Conservation (phyloP, 2,888 invertebrate species). For the Platycheirus rosarum region DNA sequence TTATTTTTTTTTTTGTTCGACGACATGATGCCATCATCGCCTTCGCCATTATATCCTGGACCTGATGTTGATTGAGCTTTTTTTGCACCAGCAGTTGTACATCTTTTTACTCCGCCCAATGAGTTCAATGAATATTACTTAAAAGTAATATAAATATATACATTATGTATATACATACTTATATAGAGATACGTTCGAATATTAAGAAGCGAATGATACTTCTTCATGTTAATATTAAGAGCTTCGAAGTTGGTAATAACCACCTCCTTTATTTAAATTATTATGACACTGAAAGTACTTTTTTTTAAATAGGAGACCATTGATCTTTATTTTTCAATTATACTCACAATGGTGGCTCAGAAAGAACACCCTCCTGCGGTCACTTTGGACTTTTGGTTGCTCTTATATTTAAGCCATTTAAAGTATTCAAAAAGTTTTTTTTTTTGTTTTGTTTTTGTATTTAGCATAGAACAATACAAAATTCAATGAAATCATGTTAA, state of each 20-base stretch:
- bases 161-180: not conserved
- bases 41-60: slow-evolving; percentile 35
- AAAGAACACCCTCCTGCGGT: too few relatives aligned
- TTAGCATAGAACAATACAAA: too few relatives aligned
- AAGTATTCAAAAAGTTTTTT: too few relatives aligned
- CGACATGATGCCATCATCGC: slow-evolving; percentile 12
- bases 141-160: slow-evolving; percentile 31
- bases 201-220: slow-evolving; percentile 22
- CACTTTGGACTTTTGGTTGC: too few relatives aligned
- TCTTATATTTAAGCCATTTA: too few relatives aligned
- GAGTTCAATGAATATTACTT: slow-evolving; percentile 50
- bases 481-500: too few relatives aligned
- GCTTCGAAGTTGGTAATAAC: slow-evolving; percentile 13
- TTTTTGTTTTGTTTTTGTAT: too few relatives aligned
- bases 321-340: slow-evolving; percentile 19
- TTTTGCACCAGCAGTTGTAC: slow-evolving; percentile 47
- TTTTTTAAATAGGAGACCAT: too few relatives aligned
- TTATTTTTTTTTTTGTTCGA: slow-evolving; percentile 14
- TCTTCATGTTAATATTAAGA: slow-evolving; percentile 28
- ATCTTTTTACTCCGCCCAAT: slow-evolving; percentile 30
- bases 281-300: not conserved
- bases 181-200: slow-evolving; percentile 7
- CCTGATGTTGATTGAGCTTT: slow-evolving; percentile 70
- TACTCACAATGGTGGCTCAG: not conserved
- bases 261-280: slow-evolving; percentile 12